A percentile compares a stretch with the other conserved stretches of the same genome.
Conservation (phyloP, 2,888 invertebrate species). For the Ctena decussata region DNA sequence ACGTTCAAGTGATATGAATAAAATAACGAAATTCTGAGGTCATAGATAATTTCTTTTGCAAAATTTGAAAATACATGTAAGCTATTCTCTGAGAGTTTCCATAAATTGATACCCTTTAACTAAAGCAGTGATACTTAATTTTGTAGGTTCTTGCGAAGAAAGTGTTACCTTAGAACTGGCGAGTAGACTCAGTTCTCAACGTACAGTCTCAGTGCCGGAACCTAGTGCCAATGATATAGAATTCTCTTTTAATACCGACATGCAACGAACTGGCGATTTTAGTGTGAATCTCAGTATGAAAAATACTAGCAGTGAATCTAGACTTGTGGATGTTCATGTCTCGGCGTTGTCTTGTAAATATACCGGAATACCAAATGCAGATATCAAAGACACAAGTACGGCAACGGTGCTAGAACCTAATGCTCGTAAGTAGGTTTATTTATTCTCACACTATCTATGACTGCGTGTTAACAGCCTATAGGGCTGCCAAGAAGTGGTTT, state of each 20-base stretch:
- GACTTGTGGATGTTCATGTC: slow-evolving; percentile 78
- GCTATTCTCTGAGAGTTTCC: no score
- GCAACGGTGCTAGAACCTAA: slow-evolving; percentile 87
- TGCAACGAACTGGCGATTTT: slow-evolving; percentile 75
- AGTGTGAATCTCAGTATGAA: slow-evolving; percentile 73
- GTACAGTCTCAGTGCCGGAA: slow-evolving; percentile 36
- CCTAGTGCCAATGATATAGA: slow-evolving; percentile 72
- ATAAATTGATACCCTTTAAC: no score
- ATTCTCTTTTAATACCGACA: slow-evolving; percentile 74
- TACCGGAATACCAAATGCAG: slow-evolving; percentile 81
- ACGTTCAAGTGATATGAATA: no score
- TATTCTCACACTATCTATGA: no score
- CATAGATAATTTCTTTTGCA: no score
- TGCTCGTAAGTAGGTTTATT: slow-evolving; percentile 75
- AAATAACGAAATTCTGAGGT: no score
- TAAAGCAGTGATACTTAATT: no score
- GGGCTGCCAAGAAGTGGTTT: no score
- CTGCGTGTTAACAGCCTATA: no score
- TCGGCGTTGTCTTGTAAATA: slow-evolving; percentile 79
- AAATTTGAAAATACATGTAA: no score
- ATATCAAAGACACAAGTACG: slow-evolving; percentile 72
- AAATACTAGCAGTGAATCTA: slow-evolving; percentile 74
- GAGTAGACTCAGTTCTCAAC: slow-evolving; percentile 67
- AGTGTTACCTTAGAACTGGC: slow-evolving; percentile 69
- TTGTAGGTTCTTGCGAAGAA: slow-evolving; percentile 72